phyloP scores from a whole-genome alignment of 2,113 vertebrate species.

The Silurus meridionalis region DNA sequence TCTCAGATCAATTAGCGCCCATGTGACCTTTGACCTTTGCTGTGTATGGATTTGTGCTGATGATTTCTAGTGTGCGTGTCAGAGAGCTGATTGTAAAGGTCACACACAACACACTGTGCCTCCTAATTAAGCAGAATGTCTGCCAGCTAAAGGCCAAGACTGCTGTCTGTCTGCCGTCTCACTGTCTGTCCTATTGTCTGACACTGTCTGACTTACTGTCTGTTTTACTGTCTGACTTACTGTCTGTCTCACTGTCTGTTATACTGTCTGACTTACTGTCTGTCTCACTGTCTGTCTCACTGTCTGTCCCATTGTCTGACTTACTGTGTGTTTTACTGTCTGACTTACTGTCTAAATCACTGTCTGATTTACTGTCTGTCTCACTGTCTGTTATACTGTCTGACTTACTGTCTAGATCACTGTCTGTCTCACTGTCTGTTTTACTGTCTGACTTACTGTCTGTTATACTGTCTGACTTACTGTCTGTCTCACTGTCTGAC shows the following conservation, averaged over 20 bases:
- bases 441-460: neutral
- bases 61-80: slow-evolving; percentile 11
- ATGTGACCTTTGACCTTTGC: slow-evolving; percentile 24
- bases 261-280: neutral
- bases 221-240: neutral
- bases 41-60: slow-evolving; percentile 10
- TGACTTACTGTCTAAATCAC: neutral
- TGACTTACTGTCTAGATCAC: neutral
- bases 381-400: neutral
- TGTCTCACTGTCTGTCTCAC: neutral
- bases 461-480: neutral
- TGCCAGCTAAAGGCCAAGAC: slow-evolving; percentile 21
- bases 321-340: neutral
- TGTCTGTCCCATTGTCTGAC: neutral
- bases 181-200: neutral
- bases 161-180: slow-evolving; percentile 11
- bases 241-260: neutral
- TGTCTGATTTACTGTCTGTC: neutral
- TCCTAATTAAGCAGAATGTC: slow-evolving; percentile 21
- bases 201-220: neutral
- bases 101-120: neutral
- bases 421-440: neutral
- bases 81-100: slow-evolving; percentile 14
- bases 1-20: slow-evolving; percentile 18
- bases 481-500: no score